Percentiles rank a stretch among this genome's conserved stretches.
phyloP scores from a whole-genome alignment of 2,113 vertebrate genomes.

The Corynorhinus townsendii region DNA sequence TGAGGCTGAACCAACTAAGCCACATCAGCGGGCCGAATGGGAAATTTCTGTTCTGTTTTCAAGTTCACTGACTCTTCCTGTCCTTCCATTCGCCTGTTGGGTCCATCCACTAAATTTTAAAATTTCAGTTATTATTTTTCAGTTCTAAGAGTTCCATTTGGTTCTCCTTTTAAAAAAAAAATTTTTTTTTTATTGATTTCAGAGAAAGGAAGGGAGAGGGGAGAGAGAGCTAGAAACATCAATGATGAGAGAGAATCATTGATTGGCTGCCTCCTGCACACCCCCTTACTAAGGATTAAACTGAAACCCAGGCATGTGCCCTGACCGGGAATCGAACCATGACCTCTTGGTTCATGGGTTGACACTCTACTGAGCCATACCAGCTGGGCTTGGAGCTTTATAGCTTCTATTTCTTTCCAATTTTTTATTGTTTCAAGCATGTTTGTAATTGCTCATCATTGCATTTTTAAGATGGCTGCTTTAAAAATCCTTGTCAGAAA shows the following conservation, averaged over 20 bases:
- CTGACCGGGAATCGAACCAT: too few relatives aligned
- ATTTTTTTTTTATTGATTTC: too few relatives aligned
- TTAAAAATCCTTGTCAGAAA: not conserved
- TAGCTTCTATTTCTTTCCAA: not conserved
- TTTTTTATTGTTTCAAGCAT: not conserved
- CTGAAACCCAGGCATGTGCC: too few relatives aligned
- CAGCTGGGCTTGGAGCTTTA: not conserved
- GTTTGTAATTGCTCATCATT: not conserved
- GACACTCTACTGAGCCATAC: too few relatives aligned
- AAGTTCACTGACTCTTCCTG: not conserved
- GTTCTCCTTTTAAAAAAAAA: not conserved
- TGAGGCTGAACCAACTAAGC: too few relatives aligned
- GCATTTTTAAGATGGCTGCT: not conserved
- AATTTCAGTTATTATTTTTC: not conserved
- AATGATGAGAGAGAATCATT: too few relatives aligned
- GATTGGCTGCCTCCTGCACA: too few relatives aligned
- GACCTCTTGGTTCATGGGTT: too few relatives aligned
- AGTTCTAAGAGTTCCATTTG: not conserved
- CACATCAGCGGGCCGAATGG: not conserved
- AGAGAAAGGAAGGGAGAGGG: too few relatives aligned
- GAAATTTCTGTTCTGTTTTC: not conserved
- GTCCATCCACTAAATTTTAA: not conserved
- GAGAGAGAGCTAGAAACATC: too few relatives aligned
- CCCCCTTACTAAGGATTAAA: too few relatives aligned
- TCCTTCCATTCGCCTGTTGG: not conserved